These are phyloP conservation scores for Melanerpes aurifrons DNA, from an alignment of 2,113 vertebrate genomes.

Conservation along the genomic window DNA sequence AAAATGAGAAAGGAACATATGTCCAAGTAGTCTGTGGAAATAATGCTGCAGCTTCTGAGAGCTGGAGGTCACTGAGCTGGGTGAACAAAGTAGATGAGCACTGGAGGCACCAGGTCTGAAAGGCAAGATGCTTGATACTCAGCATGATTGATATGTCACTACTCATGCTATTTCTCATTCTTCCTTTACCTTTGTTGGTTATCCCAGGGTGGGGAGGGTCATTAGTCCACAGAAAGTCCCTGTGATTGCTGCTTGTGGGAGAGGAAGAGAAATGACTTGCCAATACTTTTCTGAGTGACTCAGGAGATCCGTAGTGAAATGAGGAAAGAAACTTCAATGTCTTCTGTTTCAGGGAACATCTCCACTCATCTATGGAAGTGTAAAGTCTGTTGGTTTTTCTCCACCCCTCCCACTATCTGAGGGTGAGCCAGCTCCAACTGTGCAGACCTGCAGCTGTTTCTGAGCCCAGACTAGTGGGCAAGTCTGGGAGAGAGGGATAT, in stretches of 20 bases:
- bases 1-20: background rate
- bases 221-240: background rate
- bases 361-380: background rate
- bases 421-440: background rate
- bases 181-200: background rate
- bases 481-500: background rate
- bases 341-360: background rate
- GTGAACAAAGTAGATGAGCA: background rate
- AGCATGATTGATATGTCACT: background rate
- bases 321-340: background rate
- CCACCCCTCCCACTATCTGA: fast-evolving
- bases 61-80: background rate
- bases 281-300: background rate
- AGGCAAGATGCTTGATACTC: background rate
- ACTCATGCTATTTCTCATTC: background rate
- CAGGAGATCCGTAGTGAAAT: background rate
- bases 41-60: background rate
- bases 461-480: background rate
- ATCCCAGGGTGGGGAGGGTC: fast-evolving
- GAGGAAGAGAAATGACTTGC: background rate
- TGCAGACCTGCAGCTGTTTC: background rate
- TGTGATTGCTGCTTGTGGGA: fast-evolving
- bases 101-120: background rate
- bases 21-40: background rate
- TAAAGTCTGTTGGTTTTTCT: background rate